Base-by-base conservation (phyloP, 2,797 vertebrate genomes). In the Enoplosus armatus region DNA sequence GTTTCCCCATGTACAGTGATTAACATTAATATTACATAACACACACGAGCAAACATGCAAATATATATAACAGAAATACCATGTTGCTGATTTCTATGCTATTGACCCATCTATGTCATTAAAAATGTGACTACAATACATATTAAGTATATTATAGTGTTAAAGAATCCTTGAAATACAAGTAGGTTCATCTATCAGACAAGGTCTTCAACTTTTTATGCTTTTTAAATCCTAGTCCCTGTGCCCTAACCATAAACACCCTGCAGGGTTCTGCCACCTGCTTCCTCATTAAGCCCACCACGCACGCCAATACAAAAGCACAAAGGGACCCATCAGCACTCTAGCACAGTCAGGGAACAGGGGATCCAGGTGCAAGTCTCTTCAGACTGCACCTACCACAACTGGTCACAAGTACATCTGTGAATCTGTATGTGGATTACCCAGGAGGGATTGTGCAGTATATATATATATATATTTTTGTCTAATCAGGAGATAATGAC, bases 181-280 rank as follows among this genome's bases (percentile, higher is more conserved):
- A 24, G 9, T 50, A 26, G 5, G 48, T 33, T 64, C 35, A 24
- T 65, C 15, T 50, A 64, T 66, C 24, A 75, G 37, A 31, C 27
- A 73, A 37, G n/a, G 53, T 59, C 29, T 60, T 22, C 27, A 8
- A 50, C 16, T 1, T 35, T n/a, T 35, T 47, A 43, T 20, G 11
- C n/a, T 37, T 15, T 2, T 60, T 10, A 12, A 41, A 51, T 67
- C 48, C 5, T 50, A 29, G 37, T 54, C 50, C 31, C 35, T 16
- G 6, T 61, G 45, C 31, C 29, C 39, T 58, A 59, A 72, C 61
- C 39, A 58, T 3, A 68, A 55, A 69, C 77, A 51, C 45, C 56
- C 65, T 20, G 74, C 71, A 69, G 56, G 43, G 59, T 31, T 65
- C 65, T 80, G 58, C 58, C 85, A 90, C 79, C 84, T 88, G 84